phyloP scores from a whole-genome alignment of 2,113 vertebrate species.

The Anoplopoma fimbria region DNA sequence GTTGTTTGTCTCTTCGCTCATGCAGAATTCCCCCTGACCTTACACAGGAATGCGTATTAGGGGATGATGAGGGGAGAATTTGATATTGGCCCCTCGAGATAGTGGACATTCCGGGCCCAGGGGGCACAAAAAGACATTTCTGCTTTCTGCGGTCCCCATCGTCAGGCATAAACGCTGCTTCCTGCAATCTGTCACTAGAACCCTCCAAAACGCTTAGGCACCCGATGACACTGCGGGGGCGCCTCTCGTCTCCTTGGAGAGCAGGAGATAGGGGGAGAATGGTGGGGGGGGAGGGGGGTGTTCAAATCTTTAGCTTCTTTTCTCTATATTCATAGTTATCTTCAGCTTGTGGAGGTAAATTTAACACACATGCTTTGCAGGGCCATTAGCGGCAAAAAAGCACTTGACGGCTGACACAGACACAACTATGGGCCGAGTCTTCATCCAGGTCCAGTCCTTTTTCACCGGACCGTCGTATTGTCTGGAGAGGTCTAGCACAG shows the following conservation, averaged over 20 bases:
- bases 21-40: conserved; percentile 82
- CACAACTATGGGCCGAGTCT: background rate
- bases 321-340: conserved; percentile 8
- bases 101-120: conserved; percentile 85
- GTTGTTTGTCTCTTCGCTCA: conserved; percentile 64
- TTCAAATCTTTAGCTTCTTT: conserved; percentile 18
- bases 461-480: background rate
- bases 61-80: conserved; percentile 84
- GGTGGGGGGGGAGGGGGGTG: background rate
- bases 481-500: conserved; percentile 17
- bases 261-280: conserved; percentile 40
- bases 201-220: conserved; percentile 82
- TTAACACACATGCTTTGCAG: background rate
- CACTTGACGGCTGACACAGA: background rate
- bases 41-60: conserved; percentile 83
- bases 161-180: conserved; percentile 84
- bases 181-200: conserved; percentile 88
- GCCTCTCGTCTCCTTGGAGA: conserved; percentile 77
- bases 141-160: conserved; percentile 82
- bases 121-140: conserved; percentile 87
- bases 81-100: conserved; percentile 87
- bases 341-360: background rate
- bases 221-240: conserved; percentile 82
- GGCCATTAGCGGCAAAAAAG: background rate
- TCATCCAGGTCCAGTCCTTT: background rate